Percentiles rank a stretch among this genome's conserved stretches.
phyloP scores from a whole-genome alignment of 2,113 vertebrate genomes.

The Tautogolabrus adspersus region DNA sequence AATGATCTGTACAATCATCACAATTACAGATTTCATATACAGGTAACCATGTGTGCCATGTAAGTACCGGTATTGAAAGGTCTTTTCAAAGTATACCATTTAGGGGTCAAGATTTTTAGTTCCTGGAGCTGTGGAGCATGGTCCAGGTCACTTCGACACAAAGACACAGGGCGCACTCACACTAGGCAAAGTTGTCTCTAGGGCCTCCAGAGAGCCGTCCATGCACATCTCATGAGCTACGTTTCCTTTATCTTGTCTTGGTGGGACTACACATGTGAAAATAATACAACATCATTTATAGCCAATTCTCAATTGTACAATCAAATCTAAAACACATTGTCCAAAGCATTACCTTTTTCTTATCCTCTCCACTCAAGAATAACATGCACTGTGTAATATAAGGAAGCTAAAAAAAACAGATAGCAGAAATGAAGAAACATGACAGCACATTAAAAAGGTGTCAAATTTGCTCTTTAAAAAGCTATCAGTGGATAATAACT shows the following conservation, averaged over 20 bases:
- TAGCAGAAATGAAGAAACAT: constrained; percentile 32
- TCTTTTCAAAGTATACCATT: no score
- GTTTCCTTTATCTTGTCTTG: no score
- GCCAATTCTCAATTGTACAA: constrained; percentile 75
- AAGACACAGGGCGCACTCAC: no score
- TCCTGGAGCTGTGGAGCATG: constrained; percentile 70
- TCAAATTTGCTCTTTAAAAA: constrained; percentile 34
- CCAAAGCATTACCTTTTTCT: constrained; percentile 69
- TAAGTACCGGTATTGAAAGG: no score
- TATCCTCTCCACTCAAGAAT: constrained; percentile 39
- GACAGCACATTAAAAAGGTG: constrained; percentile 52
- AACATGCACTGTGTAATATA: constrained; percentile 5
- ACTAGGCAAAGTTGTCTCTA: constrained; percentile 16
- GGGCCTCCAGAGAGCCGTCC: constrained; percentile 53
- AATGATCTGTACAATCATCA: no score
- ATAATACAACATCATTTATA: constrained; percentile 81
- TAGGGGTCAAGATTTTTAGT: not conserved
- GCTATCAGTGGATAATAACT: constrained; percentile 33
- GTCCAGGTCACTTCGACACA: constrained; percentile 7
- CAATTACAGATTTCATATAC: no score
- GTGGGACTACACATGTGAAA: constrained; percentile 86
- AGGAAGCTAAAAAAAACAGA: constrained; percentile 28
- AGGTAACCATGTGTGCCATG: no score
- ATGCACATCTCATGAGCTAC: constrained; percentile 64
- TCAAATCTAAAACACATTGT: constrained; percentile 79